Conservation (phyloP, 2,113 vertebrate genomes). For the Apaloderma vittatum region DNA sequence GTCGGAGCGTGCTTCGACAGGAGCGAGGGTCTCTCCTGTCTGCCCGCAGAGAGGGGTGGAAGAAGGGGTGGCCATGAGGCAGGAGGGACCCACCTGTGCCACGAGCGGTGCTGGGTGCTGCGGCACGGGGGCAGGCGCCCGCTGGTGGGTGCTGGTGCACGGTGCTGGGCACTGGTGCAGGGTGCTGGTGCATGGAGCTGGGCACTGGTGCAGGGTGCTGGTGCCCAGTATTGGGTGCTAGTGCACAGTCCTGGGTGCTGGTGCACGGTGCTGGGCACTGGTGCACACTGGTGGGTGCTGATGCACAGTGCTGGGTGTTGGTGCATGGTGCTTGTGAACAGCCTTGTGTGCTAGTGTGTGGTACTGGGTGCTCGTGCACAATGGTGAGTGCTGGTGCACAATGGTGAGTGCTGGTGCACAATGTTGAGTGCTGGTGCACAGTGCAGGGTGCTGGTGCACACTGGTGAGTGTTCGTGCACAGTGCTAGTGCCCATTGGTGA, state of each 20-base stretch:
- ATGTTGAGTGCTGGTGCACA: not conserved
- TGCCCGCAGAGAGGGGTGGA: not conserved
- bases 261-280: not conserved
- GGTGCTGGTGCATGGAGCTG: no score
- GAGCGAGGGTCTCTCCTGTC: not conserved
- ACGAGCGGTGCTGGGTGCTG: not conserved
- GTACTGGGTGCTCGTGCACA: rapidly evolving
- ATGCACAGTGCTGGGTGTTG: not conserved
- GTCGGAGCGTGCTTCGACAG: rapidly evolving
- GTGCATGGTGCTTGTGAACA: not conserved
- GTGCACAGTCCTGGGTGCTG: not conserved
- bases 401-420: not conserved
- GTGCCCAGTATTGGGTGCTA: not conserved
- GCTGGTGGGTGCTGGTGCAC: not conserved
- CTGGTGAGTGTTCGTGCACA: not conserved
- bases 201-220: not conserved
- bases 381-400: not conserved
- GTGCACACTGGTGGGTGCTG: not conserved
- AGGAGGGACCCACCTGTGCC: not conserved
- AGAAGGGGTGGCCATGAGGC: not conserved
- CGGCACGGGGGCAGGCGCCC: no score
- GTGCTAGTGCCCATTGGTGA: no score
- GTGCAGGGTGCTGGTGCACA: rapidly evolving
- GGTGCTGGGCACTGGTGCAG: not conserved
- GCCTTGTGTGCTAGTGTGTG: not conserved